These are phyloP conservation scores for Griposia aprilina DNA, from an alignment of 2,888 invertebrate species.

Conservation along the genomic window DNA sequence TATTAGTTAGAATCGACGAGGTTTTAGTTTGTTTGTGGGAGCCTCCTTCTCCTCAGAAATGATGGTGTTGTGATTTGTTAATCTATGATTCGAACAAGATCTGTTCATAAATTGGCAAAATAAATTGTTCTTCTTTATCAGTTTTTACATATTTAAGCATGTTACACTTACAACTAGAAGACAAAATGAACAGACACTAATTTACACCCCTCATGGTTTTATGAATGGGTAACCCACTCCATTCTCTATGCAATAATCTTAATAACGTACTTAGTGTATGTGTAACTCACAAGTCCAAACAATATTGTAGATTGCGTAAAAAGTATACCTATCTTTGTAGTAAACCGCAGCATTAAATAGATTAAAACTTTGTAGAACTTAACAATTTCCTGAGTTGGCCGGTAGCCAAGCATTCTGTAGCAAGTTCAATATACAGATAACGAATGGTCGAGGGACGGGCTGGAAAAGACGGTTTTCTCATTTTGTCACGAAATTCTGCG, in stretches of 20 bases:
- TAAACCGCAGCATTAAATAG: constrained; percentile 44
- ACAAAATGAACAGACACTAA: not conserved
- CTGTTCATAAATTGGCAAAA: not conserved
- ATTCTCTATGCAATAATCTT: not conserved
- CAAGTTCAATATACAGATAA: constrained; percentile 48
- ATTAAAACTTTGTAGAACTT: constrained; percentile 61
- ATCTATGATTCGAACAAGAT: not conserved
- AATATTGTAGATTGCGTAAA: constrained; percentile 2
- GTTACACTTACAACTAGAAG: not conserved
- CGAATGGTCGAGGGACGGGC: constrained; percentile 28
- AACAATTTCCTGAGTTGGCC: constrained; percentile 54
- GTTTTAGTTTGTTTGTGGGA: constrained; percentile 63
- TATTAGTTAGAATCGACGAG: constrained; percentile 75
- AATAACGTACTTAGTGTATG: not conserved
- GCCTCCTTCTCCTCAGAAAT: too few species aligned
- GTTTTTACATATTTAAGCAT: not conserved
- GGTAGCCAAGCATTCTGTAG: constrained; percentile 44
- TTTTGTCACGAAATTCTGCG: constrained; percentile 13
- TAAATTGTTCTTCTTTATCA: not conserved
- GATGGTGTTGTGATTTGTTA: constrained; percentile 17
- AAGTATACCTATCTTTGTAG: constrained; percentile 6
- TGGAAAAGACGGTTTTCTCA: constrained; percentile 25
- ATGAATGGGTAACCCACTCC: not conserved
- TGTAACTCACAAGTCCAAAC: not conserved
- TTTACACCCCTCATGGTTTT: not conserved